phyloP scores from a whole-genome alignment of 2,888 invertebrate genomes.

The Fissipunctia ypsillon region DNA sequence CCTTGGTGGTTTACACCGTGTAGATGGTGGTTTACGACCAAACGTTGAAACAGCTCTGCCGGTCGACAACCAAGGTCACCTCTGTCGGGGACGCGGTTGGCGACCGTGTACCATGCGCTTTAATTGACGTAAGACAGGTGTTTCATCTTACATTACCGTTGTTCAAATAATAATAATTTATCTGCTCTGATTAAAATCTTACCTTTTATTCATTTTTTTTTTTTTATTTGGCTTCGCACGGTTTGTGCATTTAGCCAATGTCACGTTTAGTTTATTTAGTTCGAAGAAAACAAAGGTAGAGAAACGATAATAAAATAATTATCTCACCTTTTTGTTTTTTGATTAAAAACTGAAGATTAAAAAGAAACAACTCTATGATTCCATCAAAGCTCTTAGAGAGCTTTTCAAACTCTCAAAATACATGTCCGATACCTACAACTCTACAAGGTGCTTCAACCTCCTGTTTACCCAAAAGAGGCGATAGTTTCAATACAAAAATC shows the following conservation, averaged over 20 bases:
- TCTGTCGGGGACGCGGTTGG: too few species aligned
- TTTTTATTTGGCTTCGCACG: background rate
- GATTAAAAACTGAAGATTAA: background rate
- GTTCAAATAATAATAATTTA: conserved; percentile 32
- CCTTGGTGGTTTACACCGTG: too few species aligned
- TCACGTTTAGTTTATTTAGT: background rate
- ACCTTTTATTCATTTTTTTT: background rate
- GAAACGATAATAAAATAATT: background rate
- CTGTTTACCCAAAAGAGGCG: conserved; percentile 45
- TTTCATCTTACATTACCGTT: conserved; percentile 56
- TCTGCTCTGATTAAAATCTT: conserved; percentile 5
- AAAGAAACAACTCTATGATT: background rate
- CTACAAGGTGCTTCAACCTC: conserved; percentile 18
- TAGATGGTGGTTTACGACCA: too few species aligned
- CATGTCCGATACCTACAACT: background rate
- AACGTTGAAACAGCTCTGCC: too few species aligned
- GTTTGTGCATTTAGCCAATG: background rate
- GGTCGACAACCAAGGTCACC: too few species aligned
- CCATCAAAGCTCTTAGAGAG: background rate
- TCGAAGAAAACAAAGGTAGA: background rate
- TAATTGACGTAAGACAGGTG: conserved; percentile 63
- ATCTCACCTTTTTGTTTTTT: background rate
- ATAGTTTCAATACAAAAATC: conserved; percentile 61
- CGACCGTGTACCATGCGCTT: too few species aligned
- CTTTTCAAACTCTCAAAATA: background rate